phyloP scores from a whole-genome alignment of 2,888 invertebrate genomes.

The Hydroisotoma schaefferi region DNA sequence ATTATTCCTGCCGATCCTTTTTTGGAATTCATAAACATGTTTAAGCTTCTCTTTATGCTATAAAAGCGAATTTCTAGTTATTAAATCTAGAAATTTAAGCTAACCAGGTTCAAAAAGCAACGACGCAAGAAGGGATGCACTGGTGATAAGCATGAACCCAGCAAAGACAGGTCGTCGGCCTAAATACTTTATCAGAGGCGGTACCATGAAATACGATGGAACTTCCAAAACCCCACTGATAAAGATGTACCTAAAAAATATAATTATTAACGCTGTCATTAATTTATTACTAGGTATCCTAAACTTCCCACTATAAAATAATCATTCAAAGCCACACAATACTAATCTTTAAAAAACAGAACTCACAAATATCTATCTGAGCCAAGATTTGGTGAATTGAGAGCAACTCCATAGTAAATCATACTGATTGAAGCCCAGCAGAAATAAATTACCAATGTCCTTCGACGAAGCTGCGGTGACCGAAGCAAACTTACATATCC shows the following conservation, averaged over 20 bases:
- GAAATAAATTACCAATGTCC: conserved; percentile 35
- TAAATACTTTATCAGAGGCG: conserved; percentile 39
- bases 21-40: neutral
- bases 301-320: neutral
- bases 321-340: neutral
- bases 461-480: conserved; percentile 27
- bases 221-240: conserved; percentile 46
- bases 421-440: conserved; percentile 41
- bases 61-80: too few relatives aligned
- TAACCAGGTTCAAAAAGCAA: conserved; percentile 39
- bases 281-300: neutral
- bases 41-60: too few relatives aligned
- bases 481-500: conserved; percentile 33
- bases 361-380: conserved; percentile 39
- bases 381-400: conserved; percentile 40
- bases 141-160: conserved; percentile 41
- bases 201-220: conserved; percentile 47
- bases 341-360: neutral
- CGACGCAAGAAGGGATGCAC: conserved; percentile 36
- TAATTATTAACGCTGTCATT: neutral
- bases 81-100: neutral
- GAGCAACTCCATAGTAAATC: conserved; percentile 45
- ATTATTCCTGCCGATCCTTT: conserved; percentile 38
- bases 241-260: conserved; percentile 38
- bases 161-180: conserved; percentile 43